These are phyloP conservation scores for Telmatherina bonti DNA, from an alignment of 2,797 vertebrate genomes.

Conservation along the genomic window DNA sequence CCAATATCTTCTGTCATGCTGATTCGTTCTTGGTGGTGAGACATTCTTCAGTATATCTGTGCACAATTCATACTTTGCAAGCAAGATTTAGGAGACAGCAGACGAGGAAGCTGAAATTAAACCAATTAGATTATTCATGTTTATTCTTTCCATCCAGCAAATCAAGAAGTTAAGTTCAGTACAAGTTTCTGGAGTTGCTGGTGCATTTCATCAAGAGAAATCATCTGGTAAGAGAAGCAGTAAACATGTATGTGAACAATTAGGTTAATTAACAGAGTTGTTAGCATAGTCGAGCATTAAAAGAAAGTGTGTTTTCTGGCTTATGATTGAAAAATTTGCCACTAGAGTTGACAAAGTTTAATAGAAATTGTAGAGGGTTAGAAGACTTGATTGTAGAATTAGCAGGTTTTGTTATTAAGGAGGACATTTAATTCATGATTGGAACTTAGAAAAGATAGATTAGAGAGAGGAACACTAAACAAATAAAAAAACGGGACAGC, in stretches of 20 bases:
- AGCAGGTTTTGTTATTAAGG: neutral
- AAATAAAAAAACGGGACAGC: slow-evolving; percentile 46
- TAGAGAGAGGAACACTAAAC: slow-evolving; percentile 35
- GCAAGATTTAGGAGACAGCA: neutral
- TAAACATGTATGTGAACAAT: neutral
- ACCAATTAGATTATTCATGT: neutral
- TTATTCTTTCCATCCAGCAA: neutral
- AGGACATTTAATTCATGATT: slow-evolving; percentile 17
- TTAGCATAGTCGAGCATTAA: neutral
- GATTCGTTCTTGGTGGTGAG: neutral
- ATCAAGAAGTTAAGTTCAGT: neutral
- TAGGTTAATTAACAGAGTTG: neutral
- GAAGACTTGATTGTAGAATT: neutral
- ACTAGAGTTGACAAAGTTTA: slow-evolving; percentile 1
- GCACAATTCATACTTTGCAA: neutral
- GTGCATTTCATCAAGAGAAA: neutral
- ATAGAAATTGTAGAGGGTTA: slow-evolving; percentile 8
- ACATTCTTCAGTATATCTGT: neutral
- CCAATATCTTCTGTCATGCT: neutral
- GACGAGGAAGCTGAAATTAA: neutral
- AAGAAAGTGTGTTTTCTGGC: neutral
- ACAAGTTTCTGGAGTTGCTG: neutral
- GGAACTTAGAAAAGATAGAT: slow-evolving; percentile 45
- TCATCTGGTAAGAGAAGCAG: neutral
- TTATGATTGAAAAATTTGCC: neutral